These are phyloP conservation scores for Pangasius djambal DNA, from an alignment of 2,797 vertebrate genomes.

Conservation along the genomic window DNA sequence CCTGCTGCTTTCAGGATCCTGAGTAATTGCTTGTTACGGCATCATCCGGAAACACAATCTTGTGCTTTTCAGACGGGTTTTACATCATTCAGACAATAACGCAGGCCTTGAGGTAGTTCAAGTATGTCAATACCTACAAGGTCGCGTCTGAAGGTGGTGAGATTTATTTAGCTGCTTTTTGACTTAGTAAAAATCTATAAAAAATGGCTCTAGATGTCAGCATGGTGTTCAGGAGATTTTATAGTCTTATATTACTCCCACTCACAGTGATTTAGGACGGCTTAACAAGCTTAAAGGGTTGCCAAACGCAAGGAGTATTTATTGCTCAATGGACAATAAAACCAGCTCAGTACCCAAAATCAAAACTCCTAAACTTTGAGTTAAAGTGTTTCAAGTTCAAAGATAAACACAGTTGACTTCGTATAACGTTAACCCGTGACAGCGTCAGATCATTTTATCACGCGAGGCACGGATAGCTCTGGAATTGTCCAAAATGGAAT, in stretches of 20 bases:
- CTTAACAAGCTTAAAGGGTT: neutral
- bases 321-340: neutral
- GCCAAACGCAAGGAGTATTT: neutral
- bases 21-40: neutral
- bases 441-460: neutral
- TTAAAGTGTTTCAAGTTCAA: neutral
- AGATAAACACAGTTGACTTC: neutral
- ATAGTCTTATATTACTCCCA: neutral
- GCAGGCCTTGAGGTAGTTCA: neutral
- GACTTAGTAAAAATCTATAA: neutral
- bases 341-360: neutral
- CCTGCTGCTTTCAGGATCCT: too few relatives aligned
- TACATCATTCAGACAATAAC: neutral
- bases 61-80: neutral
- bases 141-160: neutral
- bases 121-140: neutral
- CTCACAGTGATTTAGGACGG: neutral
- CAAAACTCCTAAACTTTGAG: neutral
- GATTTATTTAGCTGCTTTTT: neutral
- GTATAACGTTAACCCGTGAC: neutral
- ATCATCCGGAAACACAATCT: neutral
- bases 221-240: neutral
- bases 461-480: neutral
- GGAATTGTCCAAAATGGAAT: neutral
- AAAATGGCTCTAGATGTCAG: neutral